These are phyloP conservation scores for Oncorhynchus nerka DNA, from an alignment of 2,113 vertebrate species.

Conservation along the genomic window DNA sequence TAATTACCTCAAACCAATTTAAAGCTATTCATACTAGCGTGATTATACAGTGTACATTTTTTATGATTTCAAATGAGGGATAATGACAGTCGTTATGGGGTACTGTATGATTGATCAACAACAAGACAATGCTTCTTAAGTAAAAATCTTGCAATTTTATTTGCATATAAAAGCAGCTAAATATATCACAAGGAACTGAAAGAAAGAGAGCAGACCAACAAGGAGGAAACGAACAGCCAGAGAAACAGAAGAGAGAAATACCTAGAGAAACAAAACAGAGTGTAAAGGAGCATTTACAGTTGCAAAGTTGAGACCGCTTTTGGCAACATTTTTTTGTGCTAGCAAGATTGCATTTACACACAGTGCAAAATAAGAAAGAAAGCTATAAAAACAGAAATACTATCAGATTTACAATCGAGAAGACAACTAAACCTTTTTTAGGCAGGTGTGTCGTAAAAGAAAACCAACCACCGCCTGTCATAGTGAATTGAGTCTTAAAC, in stretches of 20 bases:
- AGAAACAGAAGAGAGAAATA: conserved; percentile 13
- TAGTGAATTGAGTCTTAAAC: conserved; percentile 51
- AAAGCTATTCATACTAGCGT: background rate
- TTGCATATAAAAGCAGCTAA: conserved; percentile 99
- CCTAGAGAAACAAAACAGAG: conserved; percentile 67
- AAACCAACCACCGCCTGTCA: conserved; percentile 60
- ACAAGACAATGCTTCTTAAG: conserved; percentile 60
- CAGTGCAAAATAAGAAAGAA: conserved; percentile 91
- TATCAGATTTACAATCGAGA: conserved; percentile 88
- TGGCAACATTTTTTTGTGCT: conserved; percentile 94
- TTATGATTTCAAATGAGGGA: background rate
- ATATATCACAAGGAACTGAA: conserved; percentile 99
- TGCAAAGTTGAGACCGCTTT: conserved; percentile 88
- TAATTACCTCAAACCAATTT: background rate
- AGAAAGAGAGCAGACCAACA: conserved; percentile 83
- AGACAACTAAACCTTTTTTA: conserved; percentile 89
- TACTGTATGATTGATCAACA: background rate
- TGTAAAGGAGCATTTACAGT: conserved; percentile 86
- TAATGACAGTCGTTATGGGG: background rate
- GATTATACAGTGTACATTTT: background rate
- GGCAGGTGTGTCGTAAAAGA: conserved; percentile 62
- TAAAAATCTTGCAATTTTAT: conserved; percentile 99
- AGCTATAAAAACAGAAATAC: conserved; percentile 80
- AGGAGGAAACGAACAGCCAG: conserved; percentile 78
- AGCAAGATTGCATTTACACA: conserved; percentile 99